Base-by-base conservation (phyloP, 2,888 invertebrate species). In the Tortricodes alternella region DNA sequence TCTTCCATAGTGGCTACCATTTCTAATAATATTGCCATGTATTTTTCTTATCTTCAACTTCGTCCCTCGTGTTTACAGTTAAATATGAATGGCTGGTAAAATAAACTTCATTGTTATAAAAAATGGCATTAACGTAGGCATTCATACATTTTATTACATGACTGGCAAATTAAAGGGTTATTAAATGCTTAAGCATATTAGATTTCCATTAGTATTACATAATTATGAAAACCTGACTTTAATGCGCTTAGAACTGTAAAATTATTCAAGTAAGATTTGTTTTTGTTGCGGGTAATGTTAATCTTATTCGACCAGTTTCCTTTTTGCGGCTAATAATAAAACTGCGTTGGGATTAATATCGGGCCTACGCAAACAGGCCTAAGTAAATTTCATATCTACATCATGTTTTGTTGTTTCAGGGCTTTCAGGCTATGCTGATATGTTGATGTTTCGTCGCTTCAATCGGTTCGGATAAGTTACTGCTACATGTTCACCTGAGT, bases 361-460 rank as follows among this genome's bases (percentile, higher is more conserved):
- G 38, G 41, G 49, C 55, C 60, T 53, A 58, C 19, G 24, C 65
- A 76, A 76, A 73, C 70, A 68, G 27, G 55, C 74, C 77, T 74
- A 74, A 74, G 66, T 68, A 73, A 76, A 76, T 73, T 68, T 72
- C 65, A 75, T 71, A 74, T 68, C 62, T 66, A 62, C 60, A 63
- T 53, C 46, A 57, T 66, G 66, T 69, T 70, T 63, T 75, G 70
- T 73, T 74, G 63, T 74, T 68, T 64, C 68, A 67, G 67, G 70
- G 66, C 66, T 67, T 60, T 53, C 60, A 50, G 50, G 43, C 59
- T 66, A 35, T 19, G 16, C 9, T 11, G 29, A 18, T 55, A 55
- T 18, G 49, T 49, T 35, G 46, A 32, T 56, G 48, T 19, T 16
- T 8, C 38, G 16, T n/a, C 21, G 32, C 21, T 19, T 16, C 6